A percentile compares a stretch with the other conserved stretches of the same genome.
Evolutionary conservation across 2,888 invertebrate species (phyloP).

Genomic region (Spilosoma lubricipeda): DNA sequence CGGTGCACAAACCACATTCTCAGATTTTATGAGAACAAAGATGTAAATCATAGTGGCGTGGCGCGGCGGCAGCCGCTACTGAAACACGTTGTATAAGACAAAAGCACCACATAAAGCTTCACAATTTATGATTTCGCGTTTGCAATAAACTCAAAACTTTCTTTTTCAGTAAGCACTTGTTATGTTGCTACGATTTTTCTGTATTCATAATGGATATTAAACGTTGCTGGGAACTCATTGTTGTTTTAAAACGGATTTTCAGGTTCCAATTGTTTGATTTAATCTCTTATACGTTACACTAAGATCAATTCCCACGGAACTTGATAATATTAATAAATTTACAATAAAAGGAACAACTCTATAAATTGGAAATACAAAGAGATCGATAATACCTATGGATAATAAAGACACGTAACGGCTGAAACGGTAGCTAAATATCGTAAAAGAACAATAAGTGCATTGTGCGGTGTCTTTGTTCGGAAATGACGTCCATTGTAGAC

Average conservation of each 20-base stretch:
- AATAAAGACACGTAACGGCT: conserved; percentile 76
- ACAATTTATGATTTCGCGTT: conserved; percentile 28
- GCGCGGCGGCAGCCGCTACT: conserved; percentile 50
- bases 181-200: neutral
- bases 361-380: conserved; percentile 80
- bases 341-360: conserved; percentile 67
- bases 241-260: conserved; percentile 7
- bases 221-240: neutral
- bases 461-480: conserved; percentile 69
- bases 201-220: neutral
- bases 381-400: conserved; percentile 81
- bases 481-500: conserved; percentile 66
- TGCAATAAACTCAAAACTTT: conserved; percentile 8
- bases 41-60: conserved; percentile 60
- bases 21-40: conserved; percentile 67
- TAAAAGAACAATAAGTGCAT: conserved; percentile 76
- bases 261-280: conserved; percentile 19
- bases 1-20: conserved; percentile 57
- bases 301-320: conserved; percentile 73
- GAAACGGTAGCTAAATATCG: conserved; percentile 81
- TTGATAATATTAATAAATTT: conserved; percentile 72
- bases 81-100: conserved; percentile 47
- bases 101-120: conserved; percentile 34
- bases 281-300: conserved; percentile 40
- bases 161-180: neutral